Evolutionary conservation across 2,113 vertebrate genomes (phyloP).

Genomic region (Vulpes lagopus): DNA sequence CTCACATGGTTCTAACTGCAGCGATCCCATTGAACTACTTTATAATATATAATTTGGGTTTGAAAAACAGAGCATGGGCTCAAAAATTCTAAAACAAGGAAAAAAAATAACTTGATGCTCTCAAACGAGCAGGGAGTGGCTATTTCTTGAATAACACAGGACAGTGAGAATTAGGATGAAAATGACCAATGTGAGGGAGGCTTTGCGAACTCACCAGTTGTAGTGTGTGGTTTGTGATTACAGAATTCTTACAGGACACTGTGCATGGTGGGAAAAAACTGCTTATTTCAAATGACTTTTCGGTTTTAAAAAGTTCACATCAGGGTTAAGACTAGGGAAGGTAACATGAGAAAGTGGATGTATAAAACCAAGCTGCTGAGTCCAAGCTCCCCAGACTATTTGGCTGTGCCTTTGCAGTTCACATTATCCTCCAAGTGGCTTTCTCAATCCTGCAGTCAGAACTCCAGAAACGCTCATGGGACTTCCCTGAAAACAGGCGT

Average conservation of each 20-base stretch:
- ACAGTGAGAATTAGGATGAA: neutral
- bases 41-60: neutral
- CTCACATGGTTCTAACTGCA: neutral
- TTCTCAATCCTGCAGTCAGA: neutral
- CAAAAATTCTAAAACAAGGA: neutral
- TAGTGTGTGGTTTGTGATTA: conserved; percentile 39
- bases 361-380: neutral
- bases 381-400: neutral
- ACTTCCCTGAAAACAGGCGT: neutral
- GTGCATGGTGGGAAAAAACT: neutral
- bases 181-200: neutral
- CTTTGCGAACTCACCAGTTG: neutral
- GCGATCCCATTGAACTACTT: neutral
- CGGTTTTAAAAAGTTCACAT: conserved; percentile 54
- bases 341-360: neutral
- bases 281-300: conserved; percentile 55
- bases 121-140: neutral
- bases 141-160: conserved; percentile 1
- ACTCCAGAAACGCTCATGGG: neutral
- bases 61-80: conserved; percentile 49
- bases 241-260: neutral
- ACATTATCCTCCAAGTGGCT: neutral
- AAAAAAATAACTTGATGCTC: conserved; percentile 28
- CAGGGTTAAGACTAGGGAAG: neutral
- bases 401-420: neutral